These are phyloP conservation scores for Nylanderia fulva DNA, from an alignment of 1,140 invertebrate genomes.

Conservation along the genomic window DNA sequence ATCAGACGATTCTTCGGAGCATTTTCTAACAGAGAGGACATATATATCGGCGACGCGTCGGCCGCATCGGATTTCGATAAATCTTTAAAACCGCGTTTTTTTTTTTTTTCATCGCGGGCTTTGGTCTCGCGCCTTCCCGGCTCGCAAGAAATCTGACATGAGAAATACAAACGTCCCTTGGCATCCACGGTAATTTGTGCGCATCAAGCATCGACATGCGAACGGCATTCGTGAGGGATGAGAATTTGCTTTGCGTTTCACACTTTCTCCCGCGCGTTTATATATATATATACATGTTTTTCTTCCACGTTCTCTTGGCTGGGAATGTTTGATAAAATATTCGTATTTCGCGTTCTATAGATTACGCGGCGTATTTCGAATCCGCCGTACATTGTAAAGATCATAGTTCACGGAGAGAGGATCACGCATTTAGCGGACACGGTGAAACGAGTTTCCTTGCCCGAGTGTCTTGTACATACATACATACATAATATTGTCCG, in stretches of 20 bases:
- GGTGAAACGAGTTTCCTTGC: not conserved
- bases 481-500: not conserved
- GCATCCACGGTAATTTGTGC: constrained; percentile 63
- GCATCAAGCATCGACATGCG: constrained; percentile 58
- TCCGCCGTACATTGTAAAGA: not conserved
- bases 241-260: constrained; percentile 41
- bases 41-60: constrained; percentile 66
- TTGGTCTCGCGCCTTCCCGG: constrained; percentile 60
- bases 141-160: constrained; percentile 62
- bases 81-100: constrained; percentile 70
- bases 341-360: not conserved
- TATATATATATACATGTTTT: not conserved
- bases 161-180: constrained; percentile 64
- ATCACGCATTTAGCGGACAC: not conserved
- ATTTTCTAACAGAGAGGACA: constrained; percentile 67
- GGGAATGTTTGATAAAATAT: not conserved
- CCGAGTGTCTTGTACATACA: no score
- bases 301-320: not conserved
- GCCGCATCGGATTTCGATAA: constrained; percentile 74
- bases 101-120: constrained; percentile 66
- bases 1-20: constrained; percentile 72
- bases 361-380: not conserved
- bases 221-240: not conserved
- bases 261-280: not conserved
- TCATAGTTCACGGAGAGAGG: not conserved